Evolutionary conservation across 2,113 vertebrate species (phyloP).

Genomic region (Saccopteryx leptura): DNA sequence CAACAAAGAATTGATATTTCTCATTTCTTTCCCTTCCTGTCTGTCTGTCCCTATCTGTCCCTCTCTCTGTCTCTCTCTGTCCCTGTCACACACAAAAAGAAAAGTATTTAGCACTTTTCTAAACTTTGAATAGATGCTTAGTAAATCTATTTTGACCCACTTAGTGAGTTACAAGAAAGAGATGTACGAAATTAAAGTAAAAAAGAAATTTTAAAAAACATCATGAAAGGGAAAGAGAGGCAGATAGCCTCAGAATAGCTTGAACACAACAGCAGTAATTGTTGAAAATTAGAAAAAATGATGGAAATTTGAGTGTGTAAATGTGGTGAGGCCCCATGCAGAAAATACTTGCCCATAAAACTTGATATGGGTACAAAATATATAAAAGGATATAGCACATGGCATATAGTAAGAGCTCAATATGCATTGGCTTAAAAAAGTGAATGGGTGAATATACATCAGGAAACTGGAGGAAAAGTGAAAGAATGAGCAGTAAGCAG

Average conservation of each 20-base stretch:
- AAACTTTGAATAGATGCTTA: neutral
- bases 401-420: neutral
- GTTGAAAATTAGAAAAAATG: neutral
- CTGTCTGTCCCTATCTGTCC: no score
- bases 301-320: neutral
- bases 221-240: neutral
- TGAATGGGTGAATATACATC: neutral
- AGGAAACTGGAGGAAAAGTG: neutral
- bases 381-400: neutral
- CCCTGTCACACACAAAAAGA: no score
- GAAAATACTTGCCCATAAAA: neutral
- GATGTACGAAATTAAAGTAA: neutral
- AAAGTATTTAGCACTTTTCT: neutral
- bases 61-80: no score
- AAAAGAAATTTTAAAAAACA: neutral
- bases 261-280: neutral
- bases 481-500: neutral
- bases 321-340: neutral
- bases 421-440: neutral
- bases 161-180: neutral
- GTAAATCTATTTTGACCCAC: neutral
- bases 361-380: neutral
- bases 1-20: no score
- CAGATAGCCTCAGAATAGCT: neutral
- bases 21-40: no score